These are phyloP conservation scores for Grus americana DNA, from an alignment of 2,113 vertebrate genomes.

Conservation along the genomic window DNA sequence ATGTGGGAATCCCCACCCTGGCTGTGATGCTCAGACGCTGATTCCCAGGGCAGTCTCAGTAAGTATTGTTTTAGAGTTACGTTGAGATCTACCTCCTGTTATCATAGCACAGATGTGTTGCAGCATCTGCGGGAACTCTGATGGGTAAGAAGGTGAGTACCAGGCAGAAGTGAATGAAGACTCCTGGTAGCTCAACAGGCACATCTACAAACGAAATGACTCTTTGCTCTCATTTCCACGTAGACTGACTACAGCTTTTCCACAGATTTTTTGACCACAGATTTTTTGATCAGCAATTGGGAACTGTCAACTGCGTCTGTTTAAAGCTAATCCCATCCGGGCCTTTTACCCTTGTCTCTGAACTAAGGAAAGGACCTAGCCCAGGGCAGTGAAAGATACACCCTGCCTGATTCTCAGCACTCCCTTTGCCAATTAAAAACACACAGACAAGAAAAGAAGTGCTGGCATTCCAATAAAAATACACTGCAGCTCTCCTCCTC, in stretches of 20 bases:
- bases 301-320: background rate
- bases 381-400: background rate
- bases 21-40: background rate
- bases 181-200: background rate
- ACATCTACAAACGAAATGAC: background rate
- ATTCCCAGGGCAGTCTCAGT: background rate
- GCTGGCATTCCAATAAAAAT: background rate
- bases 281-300: background rate
- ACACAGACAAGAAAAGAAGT: background rate
- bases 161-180: background rate
- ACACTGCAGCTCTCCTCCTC: background rate
- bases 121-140: background rate
- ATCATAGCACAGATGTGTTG: background rate
- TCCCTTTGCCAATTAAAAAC: background rate
- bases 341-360: background rate
- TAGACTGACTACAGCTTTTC: background rate
- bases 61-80: rapidly evolving
- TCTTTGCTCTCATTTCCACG: background rate
- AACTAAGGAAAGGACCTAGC: background rate
- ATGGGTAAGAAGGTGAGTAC: background rate
- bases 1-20: background rate
- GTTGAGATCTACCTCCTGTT: background rate
- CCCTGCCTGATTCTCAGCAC: background rate
- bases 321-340: background rate
- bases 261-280: background rate